Base-by-base conservation (phyloP, 2,797 vertebrate species). In the Anomalospiza imberbis region DNA sequence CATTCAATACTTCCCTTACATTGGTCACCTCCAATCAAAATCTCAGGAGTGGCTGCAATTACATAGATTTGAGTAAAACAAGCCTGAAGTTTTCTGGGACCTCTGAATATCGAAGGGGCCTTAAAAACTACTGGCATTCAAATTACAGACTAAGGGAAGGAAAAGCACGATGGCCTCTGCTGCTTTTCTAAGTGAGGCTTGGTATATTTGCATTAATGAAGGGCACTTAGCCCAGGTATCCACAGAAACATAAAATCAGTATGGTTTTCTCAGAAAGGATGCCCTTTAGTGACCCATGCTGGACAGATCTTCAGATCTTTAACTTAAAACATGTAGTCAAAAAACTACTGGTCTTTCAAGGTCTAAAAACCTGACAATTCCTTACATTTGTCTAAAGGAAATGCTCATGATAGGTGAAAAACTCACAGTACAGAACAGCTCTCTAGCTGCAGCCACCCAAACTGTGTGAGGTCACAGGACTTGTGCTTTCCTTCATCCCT, bases 401-500 rank as follows among this genome's bases (percentile, higher is more conserved):
- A 74, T 22, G 29, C 18, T 71, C 48, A 13, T 0, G 18, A 55
- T 7, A 48, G 4, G 8, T 6, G 42, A 21, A 82, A 54, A 38
- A 20, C n/a, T 73, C 40, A 18, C 19, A 48, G 17, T 26, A 47
- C 40, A 42, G 32, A 73, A 44, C 1, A 4, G 32, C 28, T 6
- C 34, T 57, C 16, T 9, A 55, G 48, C 45, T 78, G 53, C 29
- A n/a, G 38, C 28, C 18, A 44, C 34, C 38, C 13, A 48, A 40
- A 40, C 12, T 0, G 0, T 8, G 21, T 12, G 17, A 75, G 16
- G 38, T 24, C 47, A 19, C 47, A 34, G 62, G 13, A 53, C 7
- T 34, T 9, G 11, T 2, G 13, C 13, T 25, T 80, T 51, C 20
- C 18, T 72, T 54, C n/a, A 31, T 40, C 18, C 4, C 31, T 36